Evolutionary conservation across 2,113 vertebrate species (phyloP), one percentile per base, ranked within the genome.

Genomic region (Dendropsophus ebraccatus): DNA sequence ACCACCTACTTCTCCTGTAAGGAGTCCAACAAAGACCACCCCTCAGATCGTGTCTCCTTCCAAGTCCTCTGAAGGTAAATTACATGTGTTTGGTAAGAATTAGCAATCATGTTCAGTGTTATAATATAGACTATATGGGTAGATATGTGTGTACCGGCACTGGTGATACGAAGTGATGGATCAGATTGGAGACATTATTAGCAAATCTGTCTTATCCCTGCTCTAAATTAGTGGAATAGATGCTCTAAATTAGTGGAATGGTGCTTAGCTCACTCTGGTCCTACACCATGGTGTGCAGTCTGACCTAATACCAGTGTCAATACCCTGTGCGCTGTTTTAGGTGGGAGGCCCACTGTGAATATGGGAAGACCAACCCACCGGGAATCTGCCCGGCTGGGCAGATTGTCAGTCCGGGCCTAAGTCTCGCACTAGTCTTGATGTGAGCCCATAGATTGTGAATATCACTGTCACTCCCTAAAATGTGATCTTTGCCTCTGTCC

Each of bases 1-100:
- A 0, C 86, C 89, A 12, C 87, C 89, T 0, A 35, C 83, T 2
- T 91, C 65, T 52, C 90, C 87, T 0, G 89, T 28, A 0, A 87
- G 23, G 87, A 93, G 85, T 69, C 92, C 90, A 0, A 50, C 49
- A 25, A 82, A 62, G 21, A 72, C 75, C 0, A 9, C 88, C 32
- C 56, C 74, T 0, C 5, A 85, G 56, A n/a, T 87, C 11, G 85
- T 56, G 0, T 89, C 75, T 0, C 93, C 94, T 0, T 62, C 87
- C 0, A 90, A 92, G 89, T 84, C 92, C 47, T 6, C 70, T 0
- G 94, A 94, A 13, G 94, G 95, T 95, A 92, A 93, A 67, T 60
- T 35, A 1, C 6, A 9, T 19, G 14, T 35, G 19, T 23, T 65
- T n/a, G 25, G 56, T 60, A 25, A 60, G 21, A 17, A 56, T 23